phyloP scores from a whole-genome alignment of 2,113 vertebrate genomes.

The Girardinichthys multiradiatus region DNA sequence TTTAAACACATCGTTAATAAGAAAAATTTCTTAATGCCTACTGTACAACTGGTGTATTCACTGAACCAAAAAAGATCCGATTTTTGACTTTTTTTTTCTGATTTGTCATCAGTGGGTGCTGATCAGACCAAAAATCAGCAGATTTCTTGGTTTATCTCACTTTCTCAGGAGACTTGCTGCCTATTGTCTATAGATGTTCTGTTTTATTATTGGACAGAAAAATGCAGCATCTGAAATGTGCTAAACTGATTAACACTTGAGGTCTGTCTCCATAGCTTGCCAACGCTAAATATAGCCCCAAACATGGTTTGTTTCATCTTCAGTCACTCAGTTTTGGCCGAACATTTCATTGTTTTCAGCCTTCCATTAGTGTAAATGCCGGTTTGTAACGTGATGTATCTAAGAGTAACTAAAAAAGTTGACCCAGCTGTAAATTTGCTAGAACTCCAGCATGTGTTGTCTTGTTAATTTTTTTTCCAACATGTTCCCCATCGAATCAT shows the following conservation, averaged over 20 bases:
- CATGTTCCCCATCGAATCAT: slow-evolving; percentile 25
- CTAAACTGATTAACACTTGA: slow-evolving; percentile 30
- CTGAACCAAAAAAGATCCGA: no score
- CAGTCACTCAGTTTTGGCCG: slow-evolving; percentile 1
- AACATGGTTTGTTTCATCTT: slow-evolving; percentile 21
- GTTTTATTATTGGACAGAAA: neutral
- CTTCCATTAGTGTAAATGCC: neutral
- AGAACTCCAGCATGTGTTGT: neutral
- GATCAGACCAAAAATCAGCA: neutral
- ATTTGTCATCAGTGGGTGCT: neutral
- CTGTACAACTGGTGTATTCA: no score
- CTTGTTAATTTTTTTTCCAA: neutral
- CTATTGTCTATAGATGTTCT: neutral
- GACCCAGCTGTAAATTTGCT: neutral
- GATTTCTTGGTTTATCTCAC: neutral
- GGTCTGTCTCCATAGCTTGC: slow-evolving; percentile 38
- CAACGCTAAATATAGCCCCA: slow-evolving; percentile 53
- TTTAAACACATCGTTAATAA: no score
- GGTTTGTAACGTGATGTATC: neutral
- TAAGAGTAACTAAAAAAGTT: neutral
- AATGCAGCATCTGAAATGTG: slow-evolving; percentile 23
- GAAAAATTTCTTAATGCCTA: no score
- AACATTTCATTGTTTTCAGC: slow-evolving; percentile 10
- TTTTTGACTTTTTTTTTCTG: no score
- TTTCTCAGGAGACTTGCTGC: neutral